Evolutionary conservation across 2,797 vertebrate species (phyloP).

Genomic region (Chelmon rostratus): DNA sequence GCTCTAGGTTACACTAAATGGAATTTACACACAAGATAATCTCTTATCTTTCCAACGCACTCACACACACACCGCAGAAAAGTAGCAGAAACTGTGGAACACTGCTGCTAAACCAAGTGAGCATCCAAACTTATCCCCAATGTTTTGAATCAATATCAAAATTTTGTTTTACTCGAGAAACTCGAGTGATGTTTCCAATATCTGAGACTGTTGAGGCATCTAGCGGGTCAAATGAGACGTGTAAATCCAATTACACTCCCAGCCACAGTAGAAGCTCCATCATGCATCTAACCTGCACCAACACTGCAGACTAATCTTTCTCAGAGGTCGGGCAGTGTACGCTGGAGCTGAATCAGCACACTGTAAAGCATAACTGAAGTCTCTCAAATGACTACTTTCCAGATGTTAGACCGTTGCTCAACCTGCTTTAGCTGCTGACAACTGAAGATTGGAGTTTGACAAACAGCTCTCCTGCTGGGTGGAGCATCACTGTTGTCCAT

Average conservation of each 20-base stretch:
- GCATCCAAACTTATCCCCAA: background rate
- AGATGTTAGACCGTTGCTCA: conserved; percentile 54
- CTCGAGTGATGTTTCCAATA: conserved; percentile 46
- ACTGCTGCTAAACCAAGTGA: conserved; percentile 5
- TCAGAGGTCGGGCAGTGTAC: conserved; percentile 23
- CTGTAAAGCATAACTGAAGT: conserved; percentile 55
- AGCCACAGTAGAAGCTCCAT: conserved; percentile 54
- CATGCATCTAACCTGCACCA: conserved; percentile 56
- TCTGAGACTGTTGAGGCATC: conserved; percentile 52
- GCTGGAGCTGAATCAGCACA: conserved; percentile 68
- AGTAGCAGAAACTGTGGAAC: background rate
- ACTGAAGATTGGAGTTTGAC: conserved; percentile 40
- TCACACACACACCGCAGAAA: conserved; percentile 18
- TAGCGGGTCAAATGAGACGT: conserved; percentile 70
- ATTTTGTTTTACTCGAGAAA: conserved; percentile 49
- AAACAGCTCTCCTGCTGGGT: conserved; percentile 4
- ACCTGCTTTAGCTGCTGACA: conserved; percentile 56
- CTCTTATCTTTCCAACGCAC: conserved; percentile 14
- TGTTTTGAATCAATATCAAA: background rate
- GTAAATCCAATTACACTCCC: conserved; percentile 70
- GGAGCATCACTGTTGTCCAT: background rate
- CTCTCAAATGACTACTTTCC: conserved; percentile 65
- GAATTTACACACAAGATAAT: conserved; percentile 42
- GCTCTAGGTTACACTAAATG: conserved; percentile 28
- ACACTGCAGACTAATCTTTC: conserved; percentile 58